A percentile compares a stretch with the other conserved stretches of the same genome.
Conservation (phyloP, 2,888 invertebrate genomes). For the Drosophila ezoana region DNA sequence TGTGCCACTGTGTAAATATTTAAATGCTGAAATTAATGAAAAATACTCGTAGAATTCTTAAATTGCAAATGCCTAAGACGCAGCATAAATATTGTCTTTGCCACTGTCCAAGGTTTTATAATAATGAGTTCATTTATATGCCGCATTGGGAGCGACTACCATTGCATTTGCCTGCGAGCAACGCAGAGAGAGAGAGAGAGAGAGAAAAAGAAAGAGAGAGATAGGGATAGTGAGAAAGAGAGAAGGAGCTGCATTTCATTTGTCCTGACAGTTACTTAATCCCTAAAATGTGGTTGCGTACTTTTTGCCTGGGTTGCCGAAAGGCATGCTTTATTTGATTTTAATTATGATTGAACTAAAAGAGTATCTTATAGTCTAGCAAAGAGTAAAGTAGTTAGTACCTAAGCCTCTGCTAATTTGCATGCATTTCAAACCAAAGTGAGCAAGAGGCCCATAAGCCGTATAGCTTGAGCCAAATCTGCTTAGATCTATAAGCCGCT, state of each 20-base stretch:
- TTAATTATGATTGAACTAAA: slow-evolving; percentile 32
- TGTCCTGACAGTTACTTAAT: slow-evolving; percentile 47
- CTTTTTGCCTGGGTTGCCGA: slow-evolving; percentile 20
- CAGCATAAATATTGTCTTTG: slow-evolving; percentile 65
- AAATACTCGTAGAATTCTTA: slow-evolving; percentile 70
- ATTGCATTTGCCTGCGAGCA: slow-evolving; percentile 34
- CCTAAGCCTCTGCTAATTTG: slow-evolving; percentile 62
- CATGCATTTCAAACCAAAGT: slow-evolving; percentile 48
- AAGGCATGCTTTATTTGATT: slow-evolving; percentile 22
- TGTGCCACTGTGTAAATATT: slow-evolving; percentile 74
- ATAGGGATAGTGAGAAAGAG: slow-evolving; percentile 9
- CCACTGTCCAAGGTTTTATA: slow-evolving; percentile 33
- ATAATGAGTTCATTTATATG: slow-evolving; percentile 81
- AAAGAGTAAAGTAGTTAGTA: background rate
- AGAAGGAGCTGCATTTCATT: slow-evolving; percentile 33
- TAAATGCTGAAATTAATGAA: slow-evolving; percentile 76
- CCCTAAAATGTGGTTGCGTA: slow-evolving; percentile 26
- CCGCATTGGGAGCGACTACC: slow-evolving; percentile 44
- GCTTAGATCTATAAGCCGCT: slow-evolving; percentile 39
- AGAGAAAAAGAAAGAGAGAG: slow-evolving; percentile 2
- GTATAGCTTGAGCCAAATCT: slow-evolving; percentile 16
- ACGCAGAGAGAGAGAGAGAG: slow-evolving; percentile 1
- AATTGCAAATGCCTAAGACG: slow-evolving; percentile 61
- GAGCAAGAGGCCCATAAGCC: slow-evolving; percentile 4
- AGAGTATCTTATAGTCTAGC: background rate